Base-by-base conservation (phyloP, 2,797 vertebrate genomes). In the Siniperca scherzeri region DNA sequence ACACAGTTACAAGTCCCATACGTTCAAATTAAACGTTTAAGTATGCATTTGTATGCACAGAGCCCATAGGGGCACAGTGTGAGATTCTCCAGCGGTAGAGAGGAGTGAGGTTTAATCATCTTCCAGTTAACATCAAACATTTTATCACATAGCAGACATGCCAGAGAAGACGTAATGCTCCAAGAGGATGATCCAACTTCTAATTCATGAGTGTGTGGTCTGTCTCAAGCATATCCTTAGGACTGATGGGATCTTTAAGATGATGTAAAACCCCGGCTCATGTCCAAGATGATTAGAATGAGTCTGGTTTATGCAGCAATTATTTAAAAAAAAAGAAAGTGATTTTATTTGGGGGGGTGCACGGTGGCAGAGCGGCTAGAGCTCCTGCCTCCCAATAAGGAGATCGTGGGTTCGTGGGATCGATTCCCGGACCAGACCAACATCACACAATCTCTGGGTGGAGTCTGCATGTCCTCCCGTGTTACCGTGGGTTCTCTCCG, bases 231-330 rank as follows among this genome's bases (percentile, higher is more conserved):
- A 33, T 84, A 79, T 87, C 87, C 88, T 46, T 1, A 74, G 80
- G 89, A 88, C 69, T 77, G 65, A 75, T 73, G 70, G 76, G 90
- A 90, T 91, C 82, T 88, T 92, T 84, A 88, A 57, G 65, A 83
- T 69, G 74, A 87, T 65, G 82, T 46, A 48, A 82, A 89, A 81
- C 36, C 40, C 42, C 42, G 73, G 75, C 66, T 61, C 25, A 42
- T 30, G 56, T 80, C 80, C 74, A 80, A 48, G 27, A 76, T 67
- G 46, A 87, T 85, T 70, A 80, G 59, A 83, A 76, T 70, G 3
- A 75, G 52, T 86, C 61, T 33, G 33, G 53, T 68, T 75, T 46
- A 70, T 74, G 25, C 17, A 66, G 57, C 53, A 38, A 33, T 59
- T 72, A 50, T 74, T 72, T 53, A 13, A 67, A 72, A 70, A 76